phyloP scores from a whole-genome alignment of 2,888 invertebrate genomes.

The Neoitamus cyanurus region DNA sequence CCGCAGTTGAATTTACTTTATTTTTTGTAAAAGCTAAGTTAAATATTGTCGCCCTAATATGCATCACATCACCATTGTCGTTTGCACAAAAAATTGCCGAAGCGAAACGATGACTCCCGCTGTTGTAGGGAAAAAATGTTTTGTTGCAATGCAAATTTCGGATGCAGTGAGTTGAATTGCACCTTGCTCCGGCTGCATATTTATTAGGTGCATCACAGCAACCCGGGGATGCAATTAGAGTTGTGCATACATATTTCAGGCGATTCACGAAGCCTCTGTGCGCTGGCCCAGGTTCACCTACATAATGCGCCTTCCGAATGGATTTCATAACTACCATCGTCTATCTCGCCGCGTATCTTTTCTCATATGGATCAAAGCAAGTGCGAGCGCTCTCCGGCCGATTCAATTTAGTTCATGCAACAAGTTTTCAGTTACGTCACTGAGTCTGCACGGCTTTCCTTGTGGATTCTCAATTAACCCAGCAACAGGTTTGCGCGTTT shows the following conservation, averaged over 20 bases:
- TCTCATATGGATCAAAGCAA: slow-evolving; percentile 21
- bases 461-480: slow-evolving; percentile 40
- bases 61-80: background rate
- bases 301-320: slow-evolving; percentile 32
- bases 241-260: background rate
- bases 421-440: slow-evolving; percentile 40
- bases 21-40: background rate
- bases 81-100: background rate
- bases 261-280: background rate
- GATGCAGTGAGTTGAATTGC: slow-evolving; percentile 26
- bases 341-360: background rate
- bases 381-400: background rate
- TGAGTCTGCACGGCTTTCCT: slow-evolving; percentile 21
- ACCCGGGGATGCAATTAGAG: background rate
- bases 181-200: background rate
- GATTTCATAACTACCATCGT: slow-evolving; percentile 28
- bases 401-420: slow-evolving; percentile 2
- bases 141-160: slow-evolving; percentile 40
- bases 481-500: slow-evolving; percentile 36
- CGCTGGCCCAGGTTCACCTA: slow-evolving; percentile 11
- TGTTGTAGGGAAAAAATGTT: background rate
- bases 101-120: slow-evolving; percentile 4
- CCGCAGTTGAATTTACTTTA: background rate
- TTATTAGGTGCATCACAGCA: background rate
- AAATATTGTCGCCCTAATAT: slow-evolving; percentile 2